These are phyloP conservation scores for Crocidura indochinensis DNA, from an alignment of 2,797 vertebrate species.

Conservation along the genomic window DNA sequence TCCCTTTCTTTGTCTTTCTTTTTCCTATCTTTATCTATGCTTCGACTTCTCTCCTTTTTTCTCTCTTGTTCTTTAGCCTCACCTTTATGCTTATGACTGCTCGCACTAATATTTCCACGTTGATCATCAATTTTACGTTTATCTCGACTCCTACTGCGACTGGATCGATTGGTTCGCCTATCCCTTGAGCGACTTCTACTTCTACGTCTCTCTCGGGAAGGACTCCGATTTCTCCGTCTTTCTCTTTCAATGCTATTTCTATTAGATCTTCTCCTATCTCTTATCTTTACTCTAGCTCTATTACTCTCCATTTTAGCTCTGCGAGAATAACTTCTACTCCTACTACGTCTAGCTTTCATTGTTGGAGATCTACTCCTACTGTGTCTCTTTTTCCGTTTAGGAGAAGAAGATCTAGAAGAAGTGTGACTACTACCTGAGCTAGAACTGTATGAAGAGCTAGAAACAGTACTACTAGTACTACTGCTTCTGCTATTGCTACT, in stretches of 20 bases:
- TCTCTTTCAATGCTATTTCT: conserved; percentile 93
- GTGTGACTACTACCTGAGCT: conserved; percentile 96
- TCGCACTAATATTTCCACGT: conserved; percentile 93
- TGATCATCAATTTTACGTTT: conserved; percentile 91
- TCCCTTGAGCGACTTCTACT: conserved; percentile 94
- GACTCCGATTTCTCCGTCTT: conserved; percentile 94
- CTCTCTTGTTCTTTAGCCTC: conserved; percentile 96
- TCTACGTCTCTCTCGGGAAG: conserved; percentile 92
- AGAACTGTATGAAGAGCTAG: conserved; percentile 96
- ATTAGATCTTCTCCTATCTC: conserved; percentile 94
- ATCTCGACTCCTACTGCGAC: conserved; percentile 93
- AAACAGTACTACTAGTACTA: conserved; percentile 93
- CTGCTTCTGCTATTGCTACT: conserved; percentile 94
- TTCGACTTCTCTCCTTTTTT: conserved; percentile 94
- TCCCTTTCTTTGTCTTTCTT: conserved; percentile 94
- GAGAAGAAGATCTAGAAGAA: conserved; percentile 95
- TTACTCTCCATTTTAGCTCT: conserved; percentile 93
- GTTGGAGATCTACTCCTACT: conserved; percentile 95
- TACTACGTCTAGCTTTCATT: conserved; percentile 93
- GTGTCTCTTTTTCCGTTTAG: conserved; percentile 95
- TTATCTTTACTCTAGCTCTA: conserved; percentile 92
- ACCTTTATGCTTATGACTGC: conserved; percentile 96
- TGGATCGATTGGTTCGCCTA: conserved; percentile 90
- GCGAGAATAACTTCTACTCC: conserved; percentile 95
- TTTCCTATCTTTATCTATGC: conserved; percentile 94